Conservation (phyloP, 1,140 invertebrate genomes). For the Kradibia gibbosae region DNA sequence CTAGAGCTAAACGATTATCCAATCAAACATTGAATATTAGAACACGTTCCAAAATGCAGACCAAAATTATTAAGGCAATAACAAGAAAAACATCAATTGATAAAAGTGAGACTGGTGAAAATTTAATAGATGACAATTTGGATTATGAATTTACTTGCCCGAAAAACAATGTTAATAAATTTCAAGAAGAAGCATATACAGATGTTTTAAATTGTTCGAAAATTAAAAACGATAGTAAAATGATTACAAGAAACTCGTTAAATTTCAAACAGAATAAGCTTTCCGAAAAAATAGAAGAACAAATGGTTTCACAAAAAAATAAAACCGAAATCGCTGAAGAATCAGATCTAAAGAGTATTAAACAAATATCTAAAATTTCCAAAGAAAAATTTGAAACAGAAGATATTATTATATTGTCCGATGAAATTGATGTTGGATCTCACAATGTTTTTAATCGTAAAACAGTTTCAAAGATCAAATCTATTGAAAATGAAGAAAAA, state of each 20-base stretch:
- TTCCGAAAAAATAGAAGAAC: not conserved
- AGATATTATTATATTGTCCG: not conserved
- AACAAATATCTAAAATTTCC: not conserved
- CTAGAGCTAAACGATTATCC: slow-evolving; percentile 1
- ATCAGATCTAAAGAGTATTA: not conserved
- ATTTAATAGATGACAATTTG: not conserved
- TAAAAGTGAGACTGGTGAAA: slow-evolving; percentile 2
- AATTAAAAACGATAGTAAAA: not conserved
- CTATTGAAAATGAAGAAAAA: slow-evolving; percentile 13
- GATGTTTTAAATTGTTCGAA: not conserved
- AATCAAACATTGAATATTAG: not conserved
- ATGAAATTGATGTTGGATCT: not conserved
- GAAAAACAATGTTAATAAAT: not conserved
- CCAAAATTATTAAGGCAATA: slow-evolving; percentile 7
- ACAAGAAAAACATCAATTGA: slow-evolving; percentile 8
- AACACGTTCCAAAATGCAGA: slow-evolving; percentile 14
- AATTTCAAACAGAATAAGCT: not conserved
- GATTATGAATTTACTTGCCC: not conserved
- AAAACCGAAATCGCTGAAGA: not conserved
- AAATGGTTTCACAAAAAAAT: not conserved
- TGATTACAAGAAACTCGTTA: not conserved
- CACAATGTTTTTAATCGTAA: not conserved
- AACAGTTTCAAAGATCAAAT: not conserved
- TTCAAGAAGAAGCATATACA: not conserved
- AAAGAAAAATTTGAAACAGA: not conserved